A percentile compares a stretch with the other conserved stretches of the same genome.
phyloP scores from a whole-genome alignment of 2,797 vertebrate species.

The Pipistrellus pygmaeus region DNA sequence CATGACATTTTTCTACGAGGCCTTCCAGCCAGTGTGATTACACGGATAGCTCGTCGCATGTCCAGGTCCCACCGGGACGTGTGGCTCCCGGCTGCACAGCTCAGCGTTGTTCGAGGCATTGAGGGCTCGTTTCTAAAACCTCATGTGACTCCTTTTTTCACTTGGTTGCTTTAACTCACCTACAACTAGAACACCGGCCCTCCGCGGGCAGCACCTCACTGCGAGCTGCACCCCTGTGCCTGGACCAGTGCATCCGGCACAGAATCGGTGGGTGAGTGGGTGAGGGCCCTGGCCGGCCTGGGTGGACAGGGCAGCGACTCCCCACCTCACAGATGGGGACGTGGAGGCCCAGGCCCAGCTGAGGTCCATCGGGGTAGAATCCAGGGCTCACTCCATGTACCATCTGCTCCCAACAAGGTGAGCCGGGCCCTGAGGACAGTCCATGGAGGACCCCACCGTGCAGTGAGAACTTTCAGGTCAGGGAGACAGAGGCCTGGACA shows the following conservation, averaged over 20 bases:
- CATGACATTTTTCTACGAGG: background rate
- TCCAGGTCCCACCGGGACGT: background rate
- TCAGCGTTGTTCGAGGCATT: background rate
- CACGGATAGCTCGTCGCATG: rapidly evolving
- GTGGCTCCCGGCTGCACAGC: background rate
- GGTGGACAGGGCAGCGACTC: background rate
- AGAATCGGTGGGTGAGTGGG: background rate
- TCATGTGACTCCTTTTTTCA: background rate
- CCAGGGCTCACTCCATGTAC: background rate
- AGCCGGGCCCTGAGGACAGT: rapidly evolving
- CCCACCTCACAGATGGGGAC: background rate
- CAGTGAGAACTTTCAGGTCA: background rate
- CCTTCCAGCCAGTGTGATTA: background rate
- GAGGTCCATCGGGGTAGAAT: background rate
- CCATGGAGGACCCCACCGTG: background rate
- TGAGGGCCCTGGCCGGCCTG: background rate
- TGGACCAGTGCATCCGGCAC: background rate
- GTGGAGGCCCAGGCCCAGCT: background rate
- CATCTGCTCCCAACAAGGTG: background rate
- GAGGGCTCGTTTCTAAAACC: background rate
- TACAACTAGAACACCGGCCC: background rate
- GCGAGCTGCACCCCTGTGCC: background rate
- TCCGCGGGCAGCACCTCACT: background rate
- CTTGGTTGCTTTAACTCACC: background rate
- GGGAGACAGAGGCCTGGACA: background rate